phyloP scores from a whole-genome alignment of 2,797 vertebrate genomes.

The Oophaga sylvatica region DNA sequence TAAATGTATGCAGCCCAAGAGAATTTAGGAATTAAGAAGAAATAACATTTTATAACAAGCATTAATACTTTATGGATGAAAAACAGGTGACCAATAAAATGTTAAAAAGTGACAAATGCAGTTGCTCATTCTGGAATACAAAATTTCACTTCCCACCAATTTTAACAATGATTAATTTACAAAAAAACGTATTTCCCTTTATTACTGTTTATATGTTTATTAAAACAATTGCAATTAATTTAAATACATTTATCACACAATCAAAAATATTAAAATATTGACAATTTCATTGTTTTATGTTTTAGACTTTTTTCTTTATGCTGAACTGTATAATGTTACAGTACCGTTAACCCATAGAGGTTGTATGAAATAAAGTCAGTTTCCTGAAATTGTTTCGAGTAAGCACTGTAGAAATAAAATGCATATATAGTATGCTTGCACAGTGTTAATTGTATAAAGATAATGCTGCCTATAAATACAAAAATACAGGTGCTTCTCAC shows the following conservation, averaged over 20 bases:
- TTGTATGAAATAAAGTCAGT: not conserved
- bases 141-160: slow-evolving; percentile 19
- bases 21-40: slow-evolving; percentile 54
- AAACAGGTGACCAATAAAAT: slow-evolving; percentile 60
- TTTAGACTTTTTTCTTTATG: slow-evolving; percentile 4
- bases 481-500: too few relatives aligned
- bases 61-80: slow-evolving; percentile 57
- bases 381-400: not conserved
- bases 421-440: too few relatives aligned
- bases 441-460: too few relatives aligned
- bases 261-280: not conserved
- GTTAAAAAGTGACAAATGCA: slow-evolving; percentile 37
- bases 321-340: not conserved
- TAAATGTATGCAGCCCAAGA: slow-evolving; percentile 37
- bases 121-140: slow-evolving; percentile 29
- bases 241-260: not conserved
- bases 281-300: not conserved
- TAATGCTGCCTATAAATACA: not conserved
- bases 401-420: not conserved
- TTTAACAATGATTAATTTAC: slow-evolving; percentile 31
- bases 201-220: not conserved
- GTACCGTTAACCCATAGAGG: not conserved
- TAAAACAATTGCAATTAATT: not conserved
- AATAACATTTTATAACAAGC: slow-evolving; percentile 57
- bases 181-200: not conserved